These are phyloP conservation scores for Brienomyrus longianalis DNA, from an alignment of 2,113 vertebrate genomes.

Conservation along the genomic window DNA sequence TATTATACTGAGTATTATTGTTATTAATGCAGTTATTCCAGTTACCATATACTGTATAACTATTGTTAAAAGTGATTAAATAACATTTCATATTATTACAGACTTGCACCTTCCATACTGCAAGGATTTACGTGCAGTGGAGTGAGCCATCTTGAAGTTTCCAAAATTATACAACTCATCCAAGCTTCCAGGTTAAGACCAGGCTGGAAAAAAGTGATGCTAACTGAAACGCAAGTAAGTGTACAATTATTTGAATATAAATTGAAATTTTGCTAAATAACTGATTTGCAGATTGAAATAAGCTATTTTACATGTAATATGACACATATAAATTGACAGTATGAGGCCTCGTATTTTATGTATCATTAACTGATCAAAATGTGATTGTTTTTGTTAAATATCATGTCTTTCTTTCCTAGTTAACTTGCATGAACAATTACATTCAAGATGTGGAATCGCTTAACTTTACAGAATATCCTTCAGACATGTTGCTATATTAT, in stretches of 20 bases:
- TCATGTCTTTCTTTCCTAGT: conserved; percentile 16
- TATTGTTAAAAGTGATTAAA: background rate
- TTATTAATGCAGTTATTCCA: background rate
- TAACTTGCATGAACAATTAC: conserved; percentile 33
- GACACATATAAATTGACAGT: background rate
- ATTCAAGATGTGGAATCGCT: background rate
- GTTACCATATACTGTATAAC: background rate
- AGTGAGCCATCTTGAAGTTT: background rate
- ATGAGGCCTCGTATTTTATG: background rate
- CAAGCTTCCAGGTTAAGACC: conserved; percentile 17
- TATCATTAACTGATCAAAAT: background rate
- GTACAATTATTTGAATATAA: background rate
- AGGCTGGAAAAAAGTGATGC: background rate
- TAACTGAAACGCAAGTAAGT: conserved; percentile 30
- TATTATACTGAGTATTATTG: background rate
- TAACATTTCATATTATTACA: conserved; percentile 8
- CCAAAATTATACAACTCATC: conserved; percentile 9
- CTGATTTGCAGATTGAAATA: background rate
- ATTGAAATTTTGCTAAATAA: background rate
- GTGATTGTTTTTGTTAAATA: background rate
- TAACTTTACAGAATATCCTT: conserved; percentile 25
- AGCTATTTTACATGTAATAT: background rate
- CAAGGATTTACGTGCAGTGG: conserved; percentile 32
- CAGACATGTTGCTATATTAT: conserved; percentile 34
- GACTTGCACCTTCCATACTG: conserved; percentile 25